These are phyloP conservation scores for Anarrhichthys ocellatus DNA, from an alignment of 2,113 vertebrate species.

Conservation along the genomic window DNA sequence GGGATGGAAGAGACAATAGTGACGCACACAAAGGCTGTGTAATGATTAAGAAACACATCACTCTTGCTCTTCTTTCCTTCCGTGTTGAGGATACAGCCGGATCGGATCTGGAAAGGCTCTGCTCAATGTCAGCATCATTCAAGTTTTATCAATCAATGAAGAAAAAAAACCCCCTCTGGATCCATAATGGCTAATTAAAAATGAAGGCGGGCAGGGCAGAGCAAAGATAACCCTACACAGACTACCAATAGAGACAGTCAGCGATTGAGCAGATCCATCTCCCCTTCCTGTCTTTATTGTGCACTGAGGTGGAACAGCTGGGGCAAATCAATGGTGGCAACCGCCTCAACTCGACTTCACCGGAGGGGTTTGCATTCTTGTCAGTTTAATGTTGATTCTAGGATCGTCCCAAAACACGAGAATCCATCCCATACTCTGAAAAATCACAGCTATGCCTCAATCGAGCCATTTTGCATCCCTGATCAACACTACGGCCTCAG, in stretches of 20 bases:
- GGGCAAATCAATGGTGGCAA: slow-evolving; percentile 50
- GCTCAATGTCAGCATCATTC: slow-evolving; percentile 48
- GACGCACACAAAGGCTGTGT: slow-evolving; percentile 58
- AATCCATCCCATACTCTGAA: not conserved
- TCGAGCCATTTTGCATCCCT: slow-evolving; percentile 7
- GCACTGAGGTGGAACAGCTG: slow-evolving; percentile 52
- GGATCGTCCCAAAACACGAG: not conserved
- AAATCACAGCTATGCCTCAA: slow-evolving; percentile 6
- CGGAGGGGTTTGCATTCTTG: not conserved
- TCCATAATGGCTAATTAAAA: slow-evolving; percentile 69
- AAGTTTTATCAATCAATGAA: slow-evolving; percentile 64
- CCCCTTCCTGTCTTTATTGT: slow-evolving; percentile 37
- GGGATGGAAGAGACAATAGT: slow-evolving; percentile 56
- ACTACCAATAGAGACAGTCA: slow-evolving; percentile 33
- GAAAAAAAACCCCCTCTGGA: slow-evolving; percentile 16
- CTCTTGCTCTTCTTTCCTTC: slow-evolving; percentile 36
- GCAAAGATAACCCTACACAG: slow-evolving; percentile 22
- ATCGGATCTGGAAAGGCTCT: slow-evolving; percentile 8
- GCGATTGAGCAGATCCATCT: slow-evolving; percentile 18
- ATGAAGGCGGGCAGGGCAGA: slow-evolving; percentile 35
- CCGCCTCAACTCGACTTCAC: slow-evolving; percentile 45
- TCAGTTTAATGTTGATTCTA: slow-evolving; percentile 12
- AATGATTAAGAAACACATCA: slow-evolving; percentile 73
- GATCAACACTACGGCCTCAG: slow-evolving; percentile 12
- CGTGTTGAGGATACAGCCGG: not conserved